Base-by-base conservation (phyloP, 1,140 invertebrate genomes). In the Euschistus heros region DNA sequence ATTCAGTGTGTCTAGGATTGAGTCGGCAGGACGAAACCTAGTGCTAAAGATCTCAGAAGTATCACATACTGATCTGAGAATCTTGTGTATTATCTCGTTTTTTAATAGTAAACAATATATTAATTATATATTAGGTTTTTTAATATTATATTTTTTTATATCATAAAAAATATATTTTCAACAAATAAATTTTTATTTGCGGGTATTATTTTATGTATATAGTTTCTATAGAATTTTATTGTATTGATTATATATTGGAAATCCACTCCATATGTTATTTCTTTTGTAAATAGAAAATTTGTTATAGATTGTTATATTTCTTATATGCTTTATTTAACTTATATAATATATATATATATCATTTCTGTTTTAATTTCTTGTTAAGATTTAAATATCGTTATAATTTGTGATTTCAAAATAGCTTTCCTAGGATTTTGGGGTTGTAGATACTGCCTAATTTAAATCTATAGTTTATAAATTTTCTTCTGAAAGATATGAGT, bases 241-340 rank as follows among this genome's bases (percentile, higher is more conserved):
- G 24, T 24, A 57, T 57, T 27, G 18, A 22, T 24, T 57, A 57
- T 57, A 57, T 57, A 37, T 37, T 37, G 33, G 33, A 37, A 37
- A 37, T 37, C 33, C 33, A 37, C 33, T 37, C 33, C 33, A 37
- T 37, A 37, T 37, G 33, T 37, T 37, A 37, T 37, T 37, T 37
- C 33, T 37, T 37, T 37, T 37, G 33, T 37, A 37, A 37, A 37
- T 37, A 37, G 33, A 37, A 37, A 30, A 37, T 37, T 37, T 37
- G 33, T 37, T 37, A 37, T 37, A 37, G 33, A 50, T 57, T 57
- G 54, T 57, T 57, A 57, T 24, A 57, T 57, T 57, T 57, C 18
- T 24, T 57, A 57, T 57, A 57, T 57, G 54, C 54, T 57, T 57
- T 57, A 57, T 57, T 24, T 57, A 57, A 57, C 24, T 57, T 24